Base-by-base conservation (phyloP, 1,140 invertebrate species). In the Andricus grossulariae region DNA sequence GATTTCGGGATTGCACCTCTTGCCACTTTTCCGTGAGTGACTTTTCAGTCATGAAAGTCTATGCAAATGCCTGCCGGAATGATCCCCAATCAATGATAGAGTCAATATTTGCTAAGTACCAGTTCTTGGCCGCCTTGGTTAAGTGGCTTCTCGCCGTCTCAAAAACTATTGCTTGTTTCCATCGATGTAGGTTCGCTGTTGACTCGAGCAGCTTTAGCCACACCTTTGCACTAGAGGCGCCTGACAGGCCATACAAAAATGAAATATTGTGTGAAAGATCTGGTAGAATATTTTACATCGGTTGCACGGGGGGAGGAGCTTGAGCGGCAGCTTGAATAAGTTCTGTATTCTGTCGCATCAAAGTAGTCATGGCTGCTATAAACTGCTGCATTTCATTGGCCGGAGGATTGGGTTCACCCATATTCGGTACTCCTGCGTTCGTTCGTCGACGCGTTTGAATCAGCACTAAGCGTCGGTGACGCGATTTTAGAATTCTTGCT, bases 191-290 rank as follows among this genome's bases (percentile, higher is more conserved):
- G n/a, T 50, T 18, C 32, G 74, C 78, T n/a, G 72, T 66, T 2
- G 74, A 16, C 50, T 75, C 77, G 1, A 79, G 15, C 15, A 72
- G 51, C 11, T 79, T 19, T 11, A 79, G 2, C 70, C 77, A 79
- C 4, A 32, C 39, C 45, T 52, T 60, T 21, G 78, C 78, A n/a
- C 70, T 55, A 7, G 50, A 49, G 15, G 73, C 11, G 12, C 74
- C 39, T 13, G 50, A 57, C 13, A 72, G 49, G 49, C 78, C 78
- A 52, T 70, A 55, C 70, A 75, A 21, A 51, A 72, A 15, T 76
- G 57, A 21, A 73, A 71, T 2, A 74, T 74, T 39, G 76, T 72
- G 11, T 76, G 74, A 32, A 60, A 71, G 54, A n/a, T n/a, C n/a
- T n/a, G n/a, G n/a, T n/a, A n/a, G n/a, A n/a, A n/a, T n/a, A n/a